Conservation (phyloP, 2,797 vertebrate genomes). For the Geotrypetes seraphini region DNA sequence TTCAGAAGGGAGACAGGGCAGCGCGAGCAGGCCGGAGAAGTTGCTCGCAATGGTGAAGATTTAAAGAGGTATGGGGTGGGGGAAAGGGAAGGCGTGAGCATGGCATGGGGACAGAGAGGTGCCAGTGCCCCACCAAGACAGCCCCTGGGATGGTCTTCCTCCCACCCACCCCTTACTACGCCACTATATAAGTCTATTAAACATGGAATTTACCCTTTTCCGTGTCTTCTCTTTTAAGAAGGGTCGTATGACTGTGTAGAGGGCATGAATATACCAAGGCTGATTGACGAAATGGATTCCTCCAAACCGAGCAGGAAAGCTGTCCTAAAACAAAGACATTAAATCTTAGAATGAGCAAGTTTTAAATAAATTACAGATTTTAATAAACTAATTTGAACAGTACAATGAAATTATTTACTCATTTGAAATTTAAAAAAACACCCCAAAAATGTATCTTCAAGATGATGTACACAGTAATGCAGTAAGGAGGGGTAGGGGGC, state of each 20-base stretch:
- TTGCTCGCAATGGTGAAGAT: too few species aligned
- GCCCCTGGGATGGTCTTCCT: too few species aligned
- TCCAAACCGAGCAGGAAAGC: conserved; percentile 93
- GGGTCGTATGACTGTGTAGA: conserved; percentile 93
- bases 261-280: conserved; percentile 95
- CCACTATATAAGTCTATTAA: too few species aligned
- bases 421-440: conserved; percentile 8
- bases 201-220: conserved; percentile 76
- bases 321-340: conserved; percentile 63
- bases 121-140: too few species aligned
- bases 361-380: neutral
- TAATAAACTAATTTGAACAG: neutral
- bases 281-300: conserved; percentile 98
- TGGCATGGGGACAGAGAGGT: too few species aligned
- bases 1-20: too few species aligned
- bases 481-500: too few species aligned
- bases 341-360: neutral
- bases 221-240: conserved; percentile 97
- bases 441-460: neutral
- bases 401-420: conserved; percentile 1
- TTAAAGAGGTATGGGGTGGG: too few species aligned
- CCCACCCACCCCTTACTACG: too few species aligned
- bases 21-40: too few species aligned
- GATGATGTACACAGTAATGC: neutral
- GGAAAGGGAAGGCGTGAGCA: too few species aligned